Base-by-base conservation (phyloP, 2,797 vertebrate species). In the Phoebastria nigripes region DNA sequence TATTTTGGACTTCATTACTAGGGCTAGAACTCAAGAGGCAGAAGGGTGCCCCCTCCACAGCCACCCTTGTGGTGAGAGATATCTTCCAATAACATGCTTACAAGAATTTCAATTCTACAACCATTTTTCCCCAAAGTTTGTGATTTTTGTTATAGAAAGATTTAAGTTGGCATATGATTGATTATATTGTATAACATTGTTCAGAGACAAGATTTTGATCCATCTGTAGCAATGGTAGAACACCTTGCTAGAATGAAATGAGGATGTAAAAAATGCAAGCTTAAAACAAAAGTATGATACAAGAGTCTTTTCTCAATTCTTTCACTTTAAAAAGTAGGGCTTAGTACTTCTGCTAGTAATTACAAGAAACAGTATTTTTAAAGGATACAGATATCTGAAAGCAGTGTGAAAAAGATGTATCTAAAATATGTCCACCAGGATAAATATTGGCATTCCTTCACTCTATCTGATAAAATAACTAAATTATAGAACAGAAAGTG, bases 81-180 rank as follows among this genome's bases (percentile, higher is more conserved):
- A n/a, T 29, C 29, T 62, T 86, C 25, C 44, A 63, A 25, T 35
- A 65, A 77, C 6, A 59, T 7, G 8, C 41, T 84, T 37, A 28
- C 14, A 51, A 72, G 11, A 71, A 69, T 73, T 67, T 67, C 10
- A 61, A 7, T 63, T 56, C 35, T 54, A n/a, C 6, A 65, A 28
- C 5, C 3, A 11, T 21, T 83, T 77, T 8, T 0, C 6, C 15
- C 22, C 3, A 2, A 42, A 39, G 10, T 54, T 35, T 62, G 5
- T 51, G 21, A 11, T 66, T 62, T 88, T 51, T 44, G 12, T 15
- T 77, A 35, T 6, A 70, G 3, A 69, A 92, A 51, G 56, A 61
- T 41, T 55, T 51, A 26, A 33, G 13, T 33, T 67, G n/a, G 28
- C 17, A 22, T 41, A 58, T 8, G 10, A 52, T 73, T 54, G 10